phyloP scores from a whole-genome alignment of 1,140 invertebrate genomes.

The Hyles euphorbiae region DNA sequence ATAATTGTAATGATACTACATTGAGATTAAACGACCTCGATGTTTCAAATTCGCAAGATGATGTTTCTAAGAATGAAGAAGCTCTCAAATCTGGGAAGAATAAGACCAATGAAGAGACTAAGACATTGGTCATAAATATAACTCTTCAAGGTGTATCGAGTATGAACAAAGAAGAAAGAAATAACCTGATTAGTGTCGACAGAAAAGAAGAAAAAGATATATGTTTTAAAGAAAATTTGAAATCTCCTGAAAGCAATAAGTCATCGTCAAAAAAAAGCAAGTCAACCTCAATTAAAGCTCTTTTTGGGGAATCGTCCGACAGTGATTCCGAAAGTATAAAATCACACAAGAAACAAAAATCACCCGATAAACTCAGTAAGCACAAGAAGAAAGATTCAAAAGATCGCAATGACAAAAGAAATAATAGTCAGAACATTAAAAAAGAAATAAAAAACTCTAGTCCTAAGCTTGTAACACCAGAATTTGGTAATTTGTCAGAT shows the following conservation, averaged over 20 bases:
- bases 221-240: slow-evolving; percentile 2
- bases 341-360: slow-evolving; percentile 15
- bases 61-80: slow-evolving; percentile 1
- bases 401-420: slow-evolving; percentile 12
- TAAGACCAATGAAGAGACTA: slow-evolving; percentile 19
- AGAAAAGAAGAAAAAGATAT: slow-evolving; percentile 17
- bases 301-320: slow-evolving; percentile 72
- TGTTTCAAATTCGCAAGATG: neutral
- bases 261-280: slow-evolving; percentile 43
- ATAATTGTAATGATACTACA: slow-evolving; percentile 45
- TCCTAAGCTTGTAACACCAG: neutral
- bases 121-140: slow-evolving; percentile 63
- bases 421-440: slow-evolving; percentile 1
- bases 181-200: slow-evolving; percentile 11
- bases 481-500: slow-evolving; percentile 29
- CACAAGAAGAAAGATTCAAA: slow-evolving; percentile 18
- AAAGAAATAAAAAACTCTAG: neutral
- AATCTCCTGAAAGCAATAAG: slow-evolving; percentile 27
- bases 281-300: slow-evolving; percentile 55
- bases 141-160: slow-evolving; percentile 55
- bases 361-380: slow-evolving; percentile 10
- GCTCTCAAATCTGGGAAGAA: neutral
- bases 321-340: slow-evolving; percentile 27
- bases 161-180: slow-evolving; percentile 21
- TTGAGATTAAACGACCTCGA: slow-evolving; percentile 36